These are phyloP conservation scores for Spinus olivaceus DNA, from an alignment of 2,797 vertebrate species.

Conservation along the genomic window DNA sequence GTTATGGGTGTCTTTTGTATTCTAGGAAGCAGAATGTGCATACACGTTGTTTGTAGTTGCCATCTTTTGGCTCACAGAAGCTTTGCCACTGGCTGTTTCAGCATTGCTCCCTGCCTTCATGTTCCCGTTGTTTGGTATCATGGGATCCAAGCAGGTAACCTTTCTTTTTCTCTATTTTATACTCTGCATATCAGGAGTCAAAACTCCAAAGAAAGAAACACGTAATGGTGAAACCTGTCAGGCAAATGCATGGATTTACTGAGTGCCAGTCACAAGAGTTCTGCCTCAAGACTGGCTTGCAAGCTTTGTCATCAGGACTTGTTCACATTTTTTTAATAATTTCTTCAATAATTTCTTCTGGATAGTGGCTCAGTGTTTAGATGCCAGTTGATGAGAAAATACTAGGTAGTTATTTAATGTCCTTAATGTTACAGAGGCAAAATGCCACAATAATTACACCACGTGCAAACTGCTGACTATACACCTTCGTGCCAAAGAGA, in stretches of 20 bases:
- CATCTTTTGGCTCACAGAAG: constrained; percentile 87
- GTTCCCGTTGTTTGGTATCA: constrained; percentile 88
- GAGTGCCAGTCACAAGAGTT: neutral
- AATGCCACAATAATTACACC: neutral
- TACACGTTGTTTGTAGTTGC: constrained; percentile 84
- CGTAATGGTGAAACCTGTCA: neutral
- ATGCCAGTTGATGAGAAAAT: neutral
- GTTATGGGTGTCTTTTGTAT: neutral
- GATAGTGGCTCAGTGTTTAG: neutral
- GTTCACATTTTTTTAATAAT: neutral
- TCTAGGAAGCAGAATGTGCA: constrained; percentile 88
- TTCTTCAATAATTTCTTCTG: neutral
- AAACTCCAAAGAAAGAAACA: neutral
- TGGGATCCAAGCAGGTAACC: constrained; percentile 82
- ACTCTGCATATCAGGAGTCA: neutral
- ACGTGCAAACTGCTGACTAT: neutral
- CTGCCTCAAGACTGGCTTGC: neutral
- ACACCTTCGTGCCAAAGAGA: neutral
- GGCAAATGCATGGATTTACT: neutral
- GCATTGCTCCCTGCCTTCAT: constrained; percentile 87
- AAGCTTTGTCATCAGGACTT: neutral
- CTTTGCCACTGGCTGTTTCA: constrained; percentile 84
- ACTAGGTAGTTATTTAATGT: neutral
- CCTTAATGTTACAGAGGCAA: neutral
- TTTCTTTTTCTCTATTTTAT: neutral